Evolutionary conservation across 2,113 vertebrate species (phyloP), one percentile per base, ranked within the genome.

Genomic region (Coptodon bakossiorum): DNA sequence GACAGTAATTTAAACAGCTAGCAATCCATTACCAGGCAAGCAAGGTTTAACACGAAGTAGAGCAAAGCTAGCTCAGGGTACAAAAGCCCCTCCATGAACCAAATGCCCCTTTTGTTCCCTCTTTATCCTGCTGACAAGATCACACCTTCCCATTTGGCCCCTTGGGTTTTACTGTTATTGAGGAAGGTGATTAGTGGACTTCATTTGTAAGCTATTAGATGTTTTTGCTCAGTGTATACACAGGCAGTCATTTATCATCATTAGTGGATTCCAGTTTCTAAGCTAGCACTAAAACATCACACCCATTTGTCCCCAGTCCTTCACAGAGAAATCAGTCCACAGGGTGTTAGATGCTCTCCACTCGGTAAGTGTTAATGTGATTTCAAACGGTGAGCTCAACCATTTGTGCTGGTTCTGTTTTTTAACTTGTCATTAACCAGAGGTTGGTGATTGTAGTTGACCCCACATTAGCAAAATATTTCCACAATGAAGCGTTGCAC

Each of bases 341-440:
- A 7, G 9, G 40, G 14, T 29, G 40, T 29, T 76, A 2, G 40
- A 11, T 5, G 22, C 68, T 73, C 38, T 3, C 9, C 40, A 5
- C 66, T 45, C 22, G 16, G 68, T 45, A 1, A 5, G 38, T 73
- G 22, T 2, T 73, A 17, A 27, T 0, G 68, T 2, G 1, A 0
- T 73, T 45, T 73, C 40, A 66, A 19, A 66, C 31, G 3, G 17
- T 2, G 14, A 19, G 16, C 16, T 61, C 29, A 71, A 24, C 5
- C 63, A 40, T 40, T 40, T 40, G n/a, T 71, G 63, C 4, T 71
- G 12, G 19, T 24, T 71, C n/a, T 43, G 36, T 71, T 71, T 68
- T 40, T 40, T 68, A 9, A 68, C n/a, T 68, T 68, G 13, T 43
- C 38, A 71, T 27, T 43, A 9, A 24, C 43, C 66, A 71, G 66